Conservation (phyloP, 1,140 invertebrate species). For the Anastrepha obliqua region DNA sequence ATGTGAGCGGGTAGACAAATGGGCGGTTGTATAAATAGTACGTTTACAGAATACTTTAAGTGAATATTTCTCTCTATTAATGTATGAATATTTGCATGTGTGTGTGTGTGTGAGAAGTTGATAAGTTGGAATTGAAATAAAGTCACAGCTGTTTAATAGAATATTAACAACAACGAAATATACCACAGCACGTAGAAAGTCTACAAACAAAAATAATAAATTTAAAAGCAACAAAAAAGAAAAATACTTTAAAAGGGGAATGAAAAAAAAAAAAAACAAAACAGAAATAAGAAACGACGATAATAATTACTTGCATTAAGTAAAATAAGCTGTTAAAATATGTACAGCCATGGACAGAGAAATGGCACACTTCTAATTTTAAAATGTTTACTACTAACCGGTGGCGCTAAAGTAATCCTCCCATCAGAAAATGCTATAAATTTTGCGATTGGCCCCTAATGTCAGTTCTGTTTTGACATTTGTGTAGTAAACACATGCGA, state of each 20-base stretch:
- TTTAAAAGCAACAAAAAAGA: neutral
- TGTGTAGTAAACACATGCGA: no score
- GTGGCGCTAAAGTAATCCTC: no score
- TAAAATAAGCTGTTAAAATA: no score
- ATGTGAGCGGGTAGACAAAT: neutral
- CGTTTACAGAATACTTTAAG: neutral
- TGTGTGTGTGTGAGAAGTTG: neutral
- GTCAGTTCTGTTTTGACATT: no score
- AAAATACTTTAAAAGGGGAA: neutral
- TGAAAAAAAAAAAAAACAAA: no score
- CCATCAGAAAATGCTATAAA: no score
- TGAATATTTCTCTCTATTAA: neutral
- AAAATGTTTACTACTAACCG: no score
- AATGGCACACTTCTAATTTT: no score
- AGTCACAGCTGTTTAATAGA: slow-evolving; percentile 34
- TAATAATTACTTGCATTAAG: no score
- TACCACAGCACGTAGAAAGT: slow-evolving; percentile 15
- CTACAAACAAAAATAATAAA: neutral
- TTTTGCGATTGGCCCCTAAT: no score
- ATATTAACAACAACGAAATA: slow-evolving; percentile 17
- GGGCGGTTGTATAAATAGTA: neutral
- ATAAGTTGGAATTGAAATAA: neutral
- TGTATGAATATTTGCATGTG: neutral
- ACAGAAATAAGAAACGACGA: no score
- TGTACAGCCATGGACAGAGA: no score